Percentiles rank a stretch among this genome's conserved stretches.
phyloP scores from a whole-genome alignment of 2,888 invertebrate genomes.

The Drosophila neonasuta region DNA sequence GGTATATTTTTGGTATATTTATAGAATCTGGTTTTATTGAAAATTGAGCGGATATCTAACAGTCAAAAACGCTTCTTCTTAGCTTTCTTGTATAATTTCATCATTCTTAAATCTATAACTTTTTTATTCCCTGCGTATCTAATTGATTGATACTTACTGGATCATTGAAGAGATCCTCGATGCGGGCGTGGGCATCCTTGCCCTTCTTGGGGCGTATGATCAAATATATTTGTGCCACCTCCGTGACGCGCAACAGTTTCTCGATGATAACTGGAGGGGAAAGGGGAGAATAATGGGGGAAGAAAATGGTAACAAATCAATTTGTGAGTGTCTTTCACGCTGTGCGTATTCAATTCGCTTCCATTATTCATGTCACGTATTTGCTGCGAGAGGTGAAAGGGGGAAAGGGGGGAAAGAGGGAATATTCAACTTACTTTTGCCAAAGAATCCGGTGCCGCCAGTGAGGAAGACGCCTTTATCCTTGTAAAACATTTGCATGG shows the following conservation, averaged over 20 bases:
- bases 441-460: conserved; percentile 85
- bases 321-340: conserved; percentile 24
- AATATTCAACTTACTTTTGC: conserved; percentile 79
- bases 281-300: too few species aligned
- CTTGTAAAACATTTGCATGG: conserved; percentile 85
- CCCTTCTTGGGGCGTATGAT: conserved; percentile 86
- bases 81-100: too few species aligned
- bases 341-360: neutral
- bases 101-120: neutral
- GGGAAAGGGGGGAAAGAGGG: neutral
- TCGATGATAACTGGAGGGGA: conserved; percentile 83
- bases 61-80: too few species aligned
- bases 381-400: neutral
- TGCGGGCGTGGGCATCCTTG: conserved; percentile 86
- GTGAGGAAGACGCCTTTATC: conserved; percentile 86
- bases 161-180: conserved; percentile 89
- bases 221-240: conserved; percentile 84
- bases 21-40: too few species aligned
- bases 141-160: conserved; percentile 82
- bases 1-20: too few species aligned
- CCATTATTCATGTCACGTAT: conserved; percentile 58
- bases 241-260: conserved; percentile 85
- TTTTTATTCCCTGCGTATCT: neutral
- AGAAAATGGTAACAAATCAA: conserved; percentile 31
- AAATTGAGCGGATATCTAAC: too few species aligned